These are phyloP conservation scores for Sorex maritimensis DNA, from an alignment of 2,797 vertebrate species.

Conservation along the genomic window DNA sequence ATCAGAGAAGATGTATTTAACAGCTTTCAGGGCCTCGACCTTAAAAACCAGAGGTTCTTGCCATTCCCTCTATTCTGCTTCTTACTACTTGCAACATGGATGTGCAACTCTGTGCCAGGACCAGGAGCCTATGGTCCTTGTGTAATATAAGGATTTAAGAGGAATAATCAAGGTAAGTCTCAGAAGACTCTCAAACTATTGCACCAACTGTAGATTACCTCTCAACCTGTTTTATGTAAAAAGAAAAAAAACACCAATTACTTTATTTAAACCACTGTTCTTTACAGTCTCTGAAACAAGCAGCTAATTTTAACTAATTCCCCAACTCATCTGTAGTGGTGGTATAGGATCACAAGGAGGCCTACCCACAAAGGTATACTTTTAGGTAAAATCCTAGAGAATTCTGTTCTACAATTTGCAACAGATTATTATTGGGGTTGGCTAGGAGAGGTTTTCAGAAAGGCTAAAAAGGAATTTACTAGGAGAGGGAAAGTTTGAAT, in stretches of 20 bases:
- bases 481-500: constrained; percentile 42
- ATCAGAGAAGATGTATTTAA: background rate
- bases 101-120: background rate
- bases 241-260: background rate
- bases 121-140: background rate
- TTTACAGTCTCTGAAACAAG: constrained; percentile 25
- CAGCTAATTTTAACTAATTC: constrained; percentile 58
- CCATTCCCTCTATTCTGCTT: background rate
- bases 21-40: background rate
- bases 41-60: background rate
- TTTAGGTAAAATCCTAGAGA: constrained; percentile 27
- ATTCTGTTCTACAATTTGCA: constrained; percentile 22
- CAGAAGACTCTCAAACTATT: constrained; percentile 1
- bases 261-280: constrained; percentile 27
- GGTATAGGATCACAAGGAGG: background rate
- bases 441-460: background rate
- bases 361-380: background rate
- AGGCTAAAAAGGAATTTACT: constrained; percentile 38
- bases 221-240: constrained; percentile 5
- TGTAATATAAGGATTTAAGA: background rate
- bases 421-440: background rate
- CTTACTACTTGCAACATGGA: background rate
- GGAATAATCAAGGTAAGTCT: background rate
- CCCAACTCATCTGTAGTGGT: constrained; percentile 50
- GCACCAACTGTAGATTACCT: background rate